These are phyloP conservation scores for Vultur gryphus DNA, from an alignment of 2,797 vertebrate species.

Conservation along the genomic window DNA sequence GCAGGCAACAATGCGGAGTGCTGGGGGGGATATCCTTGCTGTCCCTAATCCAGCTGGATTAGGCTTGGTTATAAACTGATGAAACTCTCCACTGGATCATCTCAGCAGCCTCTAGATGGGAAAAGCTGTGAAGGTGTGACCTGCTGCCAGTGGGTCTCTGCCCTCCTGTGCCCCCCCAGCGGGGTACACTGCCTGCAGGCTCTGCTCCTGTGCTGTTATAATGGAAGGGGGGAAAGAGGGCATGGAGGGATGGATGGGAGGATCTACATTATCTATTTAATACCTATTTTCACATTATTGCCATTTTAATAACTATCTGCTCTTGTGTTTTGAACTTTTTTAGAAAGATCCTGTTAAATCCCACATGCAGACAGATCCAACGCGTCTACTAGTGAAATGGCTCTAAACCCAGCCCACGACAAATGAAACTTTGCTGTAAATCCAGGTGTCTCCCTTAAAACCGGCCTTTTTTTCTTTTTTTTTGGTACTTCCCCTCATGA, in stretches of 20 bases:
- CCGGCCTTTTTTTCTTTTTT: background rate
- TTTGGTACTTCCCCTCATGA: background rate
- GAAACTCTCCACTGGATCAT: background rate
- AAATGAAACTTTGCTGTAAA: background rate
- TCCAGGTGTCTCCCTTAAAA: background rate
- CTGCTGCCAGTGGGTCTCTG: background rate
- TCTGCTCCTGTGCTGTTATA: background rate
- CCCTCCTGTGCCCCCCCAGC: fast-evolving
- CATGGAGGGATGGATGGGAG: background rate
- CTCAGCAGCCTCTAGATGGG: background rate
- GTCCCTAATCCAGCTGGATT: background rate
- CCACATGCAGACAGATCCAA: background rate
- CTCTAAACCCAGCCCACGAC: background rate
- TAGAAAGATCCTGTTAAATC: background rate
- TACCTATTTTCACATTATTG: background rate
- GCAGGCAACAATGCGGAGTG: fast-evolving
- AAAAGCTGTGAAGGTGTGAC: background rate
- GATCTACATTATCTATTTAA: background rate
- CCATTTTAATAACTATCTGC: background rate
- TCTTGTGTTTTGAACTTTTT: background rate
- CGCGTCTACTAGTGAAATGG: background rate
- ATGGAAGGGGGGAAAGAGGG: background rate
- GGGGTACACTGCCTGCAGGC: background rate
- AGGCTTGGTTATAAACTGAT: background rate
- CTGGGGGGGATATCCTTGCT: background rate